phyloP scores from a whole-genome alignment of 2,888 invertebrate species.

The Volucella bombylans region DNA sequence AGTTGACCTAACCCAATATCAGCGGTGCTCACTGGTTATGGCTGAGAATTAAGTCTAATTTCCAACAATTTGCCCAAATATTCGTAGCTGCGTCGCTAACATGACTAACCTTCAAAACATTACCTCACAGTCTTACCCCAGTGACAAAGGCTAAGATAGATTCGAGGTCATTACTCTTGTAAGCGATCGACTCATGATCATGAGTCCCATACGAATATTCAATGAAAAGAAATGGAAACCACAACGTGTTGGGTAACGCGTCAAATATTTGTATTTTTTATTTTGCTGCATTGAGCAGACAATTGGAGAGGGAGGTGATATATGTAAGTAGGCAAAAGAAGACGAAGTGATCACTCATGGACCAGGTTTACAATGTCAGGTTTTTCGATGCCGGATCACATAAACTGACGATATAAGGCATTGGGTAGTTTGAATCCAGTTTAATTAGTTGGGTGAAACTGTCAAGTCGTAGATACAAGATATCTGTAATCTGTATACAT shows the following conservation, averaged over 20 bases:
- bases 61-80: conserved; percentile 13
- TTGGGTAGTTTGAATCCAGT: conserved; percentile 54
- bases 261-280: conserved; percentile 8
- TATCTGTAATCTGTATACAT: no score
- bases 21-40: conserved; percentile 28
- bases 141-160: conserved; percentile 29
- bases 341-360: conserved; percentile 47
- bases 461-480: conserved; percentile 45
- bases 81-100: conserved; percentile 37
- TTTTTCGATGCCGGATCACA: conserved; percentile 45
- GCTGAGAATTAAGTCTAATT: conserved; percentile 10
- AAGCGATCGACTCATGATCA: conserved; percentile 18
- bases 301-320: conserved; percentile 31
- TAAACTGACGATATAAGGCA: conserved; percentile 63
- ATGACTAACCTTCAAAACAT: conserved; percentile 49
- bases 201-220: conserved; percentile 18
- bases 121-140: conserved; percentile 30
- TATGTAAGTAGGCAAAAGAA: conserved; percentile 28
- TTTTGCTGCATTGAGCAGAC: conserved; percentile 29
- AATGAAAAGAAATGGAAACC: conserved; percentile 39
- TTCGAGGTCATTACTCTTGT: conserved; percentile 71
- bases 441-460: conserved; percentile 50
- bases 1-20: conserved; percentile 26
- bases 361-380: conserved; percentile 35
- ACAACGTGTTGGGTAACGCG: conserved; percentile 40